Evolutionary conservation across 2,113 vertebrate species (phyloP), one percentile per base, ranked within the genome.

Genomic region (Hippoglossus stenolepis): DNA sequence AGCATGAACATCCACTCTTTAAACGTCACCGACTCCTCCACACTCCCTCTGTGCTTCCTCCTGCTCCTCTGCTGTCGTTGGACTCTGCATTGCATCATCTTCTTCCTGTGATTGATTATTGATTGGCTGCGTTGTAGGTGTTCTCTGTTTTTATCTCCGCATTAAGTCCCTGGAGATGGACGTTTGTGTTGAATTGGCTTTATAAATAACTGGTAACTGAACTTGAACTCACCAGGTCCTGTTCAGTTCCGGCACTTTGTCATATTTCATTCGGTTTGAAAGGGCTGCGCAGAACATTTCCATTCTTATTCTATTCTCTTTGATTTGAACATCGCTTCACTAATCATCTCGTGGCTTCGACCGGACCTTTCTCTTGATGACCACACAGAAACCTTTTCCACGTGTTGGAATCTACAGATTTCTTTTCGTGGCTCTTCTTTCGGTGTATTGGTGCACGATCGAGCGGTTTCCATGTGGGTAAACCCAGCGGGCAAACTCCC

Each of bases 241-340:
- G 18, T 56, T 67, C 23, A 49, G 47, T 54, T 65, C 54, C 51
- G 53, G n/a, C 45, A 15, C 18, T 7, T 14, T 31, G 20, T 43
- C 54, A 65, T 83, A 53, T 75, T 66, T 75, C 70, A 83, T 86
- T 87, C 67, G 2, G 58, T 82, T 78, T 82, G 73, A 89, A 80
- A 47, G 24, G 15, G 53, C 58, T 28, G 15, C 57, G 6, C 14
- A 23, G 57, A 1, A 18, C 17, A 6, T 61, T 43, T 66, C 12
- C 53, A 68, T 40, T 28, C 2, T 15, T 43, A 23, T 51, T 77
- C 38, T 35, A 40, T 56, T 77, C 45, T 77, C 63, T 76, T 85
- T 89, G 84, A 88, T 85, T 53, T 51, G 45, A 60, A 20, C 35
- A 63, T 47, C 7, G 1, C 28, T 64, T 51, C 59, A 17, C 73